Conservation (phyloP, 30 jellyfish, hydroid and myxozoan genomes). For the Hydra vulgaris region DNA sequence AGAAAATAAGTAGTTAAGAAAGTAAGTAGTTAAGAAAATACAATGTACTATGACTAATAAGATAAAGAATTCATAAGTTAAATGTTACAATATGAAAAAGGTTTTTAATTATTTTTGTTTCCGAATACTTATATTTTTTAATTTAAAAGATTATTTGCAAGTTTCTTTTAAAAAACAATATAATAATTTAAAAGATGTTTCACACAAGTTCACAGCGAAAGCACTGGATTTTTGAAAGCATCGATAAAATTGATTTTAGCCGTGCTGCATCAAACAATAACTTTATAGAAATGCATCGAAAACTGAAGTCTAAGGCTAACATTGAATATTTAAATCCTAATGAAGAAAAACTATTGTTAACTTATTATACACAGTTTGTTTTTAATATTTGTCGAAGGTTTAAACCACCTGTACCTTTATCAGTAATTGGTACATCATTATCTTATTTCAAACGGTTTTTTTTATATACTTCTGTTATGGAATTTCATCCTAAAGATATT, state of each 20-base stretch:
- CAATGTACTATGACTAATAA: no score
- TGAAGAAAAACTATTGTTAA: slow-evolving; percentile 21
- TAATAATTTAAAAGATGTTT: slow-evolving; percentile 26
- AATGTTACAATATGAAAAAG: no score
- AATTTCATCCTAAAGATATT: slow-evolving; percentile 87
- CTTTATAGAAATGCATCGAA: slow-evolving; percentile 1
- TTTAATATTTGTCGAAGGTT: slow-evolving; percentile 55
- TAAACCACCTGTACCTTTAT: slow-evolving; percentile 77
- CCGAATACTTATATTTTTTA: no score
- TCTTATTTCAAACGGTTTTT: slow-evolving; percentile 70
- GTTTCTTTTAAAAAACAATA: no score
- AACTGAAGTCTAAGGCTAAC: not conserved
- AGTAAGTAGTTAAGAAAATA: no score
- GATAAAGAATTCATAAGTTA: no score
- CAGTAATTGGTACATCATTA: slow-evolving; percentile 66
- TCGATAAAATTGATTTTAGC: not conserved
- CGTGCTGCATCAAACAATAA: slow-evolving; percentile 3
- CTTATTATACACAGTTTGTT: slow-evolving; percentile 24
- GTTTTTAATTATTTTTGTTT: no score
- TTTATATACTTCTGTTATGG: slow-evolving; percentile 72
- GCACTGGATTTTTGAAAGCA: slow-evolving; percentile 17
- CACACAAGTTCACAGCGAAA: slow-evolving; percentile 20
- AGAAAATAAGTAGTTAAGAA: no score
- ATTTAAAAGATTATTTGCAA: no score
- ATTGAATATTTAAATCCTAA: slow-evolving; percentile 4